These are phyloP conservation scores for Electrona antarctica DNA, from an alignment of 2,113 vertebrate genomes.

Conservation along the genomic window DNA sequence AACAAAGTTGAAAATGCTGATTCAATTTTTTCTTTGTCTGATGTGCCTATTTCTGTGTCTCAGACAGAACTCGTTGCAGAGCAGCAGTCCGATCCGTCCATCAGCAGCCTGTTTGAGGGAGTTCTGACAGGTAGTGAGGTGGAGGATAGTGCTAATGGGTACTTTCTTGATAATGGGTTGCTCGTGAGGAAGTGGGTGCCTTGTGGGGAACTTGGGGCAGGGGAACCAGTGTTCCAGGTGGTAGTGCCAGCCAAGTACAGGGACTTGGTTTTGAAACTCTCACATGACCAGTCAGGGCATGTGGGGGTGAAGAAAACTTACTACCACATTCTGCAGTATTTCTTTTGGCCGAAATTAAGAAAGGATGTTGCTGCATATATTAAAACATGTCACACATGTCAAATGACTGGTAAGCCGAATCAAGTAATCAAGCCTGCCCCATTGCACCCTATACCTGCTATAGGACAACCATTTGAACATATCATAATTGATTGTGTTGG, in stretches of 20 bases:
- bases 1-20: too few relatives aligned
- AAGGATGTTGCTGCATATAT: background rate
- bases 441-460: background rate
- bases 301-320: background rate
- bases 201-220: background rate
- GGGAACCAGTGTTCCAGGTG: background rate
- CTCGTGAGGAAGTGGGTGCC: background rate
- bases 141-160: background rate
- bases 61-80: background rate
- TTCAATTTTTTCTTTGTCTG: too few relatives aligned
- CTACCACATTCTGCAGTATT: background rate
- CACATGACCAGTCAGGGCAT: background rate
- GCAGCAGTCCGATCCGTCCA: constrained; percentile 4
- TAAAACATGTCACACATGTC: background rate
- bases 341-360: background rate
- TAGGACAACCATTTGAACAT: background rate
- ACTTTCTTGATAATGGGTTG: too few relatives aligned
- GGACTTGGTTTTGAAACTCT: background rate
- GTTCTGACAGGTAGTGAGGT: background rate
- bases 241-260: background rate
- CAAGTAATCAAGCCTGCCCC: background rate
- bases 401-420: constrained; percentile 1
- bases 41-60: constrained; percentile 3
- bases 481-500: background rate
- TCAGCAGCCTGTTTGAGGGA: background rate